These are phyloP conservation scores for Coenonympha arcania DNA, from an alignment of 2,888 invertebrate species.

Conservation along the genomic window DNA sequence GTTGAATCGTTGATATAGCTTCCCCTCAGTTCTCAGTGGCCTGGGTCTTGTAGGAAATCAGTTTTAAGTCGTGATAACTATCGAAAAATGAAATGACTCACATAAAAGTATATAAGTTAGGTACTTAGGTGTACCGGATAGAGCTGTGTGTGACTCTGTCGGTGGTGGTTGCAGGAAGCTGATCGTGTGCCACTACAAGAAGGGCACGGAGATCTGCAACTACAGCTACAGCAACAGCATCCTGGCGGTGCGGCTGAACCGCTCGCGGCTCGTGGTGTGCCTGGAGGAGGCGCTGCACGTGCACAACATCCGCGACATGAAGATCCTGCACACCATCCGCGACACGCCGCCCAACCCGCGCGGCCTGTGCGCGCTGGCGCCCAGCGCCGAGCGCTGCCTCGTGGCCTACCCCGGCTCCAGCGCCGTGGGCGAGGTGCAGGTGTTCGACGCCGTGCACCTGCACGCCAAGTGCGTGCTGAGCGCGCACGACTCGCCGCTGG, in stretches of 20 bases:
- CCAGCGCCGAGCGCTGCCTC: slow-evolving; percentile 91
- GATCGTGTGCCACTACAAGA: slow-evolving; percentile 97
- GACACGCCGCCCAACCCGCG: slow-evolving; percentile 97
- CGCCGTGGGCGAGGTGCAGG: slow-evolving; percentile 94
- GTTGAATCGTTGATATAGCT: no score
- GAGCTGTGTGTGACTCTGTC: background rate
- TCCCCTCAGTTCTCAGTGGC: no score
- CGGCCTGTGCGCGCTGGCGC: slow-evolving; percentile 93
- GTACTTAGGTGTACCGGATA: background rate
- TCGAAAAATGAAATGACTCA: no score
- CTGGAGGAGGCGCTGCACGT: slow-evolving; percentile 98
- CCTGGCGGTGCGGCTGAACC: slow-evolving; percentile 94
- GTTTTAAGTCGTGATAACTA: no score
- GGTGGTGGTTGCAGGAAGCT: slow-evolving; percentile 75
- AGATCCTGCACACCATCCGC: slow-evolving; percentile 96
- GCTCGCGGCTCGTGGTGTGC: slow-evolving; percentile 96
- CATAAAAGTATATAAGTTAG: no score
- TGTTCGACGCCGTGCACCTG: slow-evolving; percentile 93
- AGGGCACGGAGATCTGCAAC: slow-evolving; percentile 98
- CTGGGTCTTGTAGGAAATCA: no score
- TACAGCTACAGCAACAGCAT: slow-evolving; percentile 96
- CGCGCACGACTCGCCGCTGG: slow-evolving; percentile 96
- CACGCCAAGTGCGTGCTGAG: slow-evolving; percentile 97
- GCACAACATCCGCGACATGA: slow-evolving; percentile 99
- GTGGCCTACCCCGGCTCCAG: slow-evolving; percentile 98